Base-by-base conservation (phyloP, 2,888 invertebrate genomes). In the Andricus quercusramuli region DNA sequence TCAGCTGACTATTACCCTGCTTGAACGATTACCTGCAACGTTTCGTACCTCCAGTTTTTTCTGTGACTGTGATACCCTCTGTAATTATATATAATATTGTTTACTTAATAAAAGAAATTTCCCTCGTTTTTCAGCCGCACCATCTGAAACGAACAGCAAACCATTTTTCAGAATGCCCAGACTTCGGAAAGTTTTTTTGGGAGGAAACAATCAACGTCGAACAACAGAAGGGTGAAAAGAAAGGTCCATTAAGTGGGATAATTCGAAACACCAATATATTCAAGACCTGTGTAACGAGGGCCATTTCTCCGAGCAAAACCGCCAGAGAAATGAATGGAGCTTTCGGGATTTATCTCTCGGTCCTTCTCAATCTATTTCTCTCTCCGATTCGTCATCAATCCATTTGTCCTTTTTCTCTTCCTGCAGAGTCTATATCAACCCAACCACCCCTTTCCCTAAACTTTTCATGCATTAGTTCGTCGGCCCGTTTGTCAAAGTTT, bases 281-380 rank as follows among this genome's bases (percentile, higher is more conserved):
- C 88, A 83, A 83, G 83, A 81, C 83, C 86, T 83, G 84, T 82
- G 83, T 89, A 89, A 88, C 89, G 89, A 87, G 86, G 82, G 82
- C 83, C 83, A 88, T 88, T 88, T 87, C 87, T 89, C 88, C 86
- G 83, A 84, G 80, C 80, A 82, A 83, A 85, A 86, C 86, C 78
- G 81, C 86, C 83, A 68, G 74, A 78, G 81, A 83, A 85, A 88
- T 81, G 64, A 76, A 81, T 41, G 74, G 80, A 80, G 82, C 83
- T 82, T 83, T 81, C 81, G 80, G 83, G 81, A 79, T 80, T 83
- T 78, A 22, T 67, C 22, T 65, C 74, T n/a, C 59, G 68, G 47
- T 78, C 77, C 68, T 70, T 78, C 47, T 70, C 32, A 51, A 37
- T 32, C 37, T 74, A 56, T 56, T 74, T 74, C 74, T 74, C 74